Evolutionary conservation across 2,888 invertebrate species (phyloP), one percentile per base, ranked within the genome.

Genomic region (Galerucella calmariensis): DNA sequence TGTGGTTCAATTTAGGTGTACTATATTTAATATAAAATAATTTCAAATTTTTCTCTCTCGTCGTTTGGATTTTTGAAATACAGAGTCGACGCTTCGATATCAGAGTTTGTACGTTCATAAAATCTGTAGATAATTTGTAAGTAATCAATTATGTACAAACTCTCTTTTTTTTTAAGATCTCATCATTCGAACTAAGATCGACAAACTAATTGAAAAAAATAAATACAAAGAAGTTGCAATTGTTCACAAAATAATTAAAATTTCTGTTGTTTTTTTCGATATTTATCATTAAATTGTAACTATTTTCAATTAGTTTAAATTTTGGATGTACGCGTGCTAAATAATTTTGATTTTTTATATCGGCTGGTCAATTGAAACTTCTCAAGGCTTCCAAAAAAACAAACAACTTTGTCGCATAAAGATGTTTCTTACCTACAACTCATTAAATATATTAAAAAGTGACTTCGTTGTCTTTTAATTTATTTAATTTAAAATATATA

Each of bases 1-100:
- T 86, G 85, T 66, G 86, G 85, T 86, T 86, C 86, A 82, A 84
- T 83, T 86, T n/a, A 86, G 86, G 84, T 86, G 85, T 86, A 86
- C 81, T 85, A 83, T 85, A 84, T 83, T 81, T 80, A 81, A 81
- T 77, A 79, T 79, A 78, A 78, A 77, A 79, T 76, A 78, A 75
- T 78, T 74, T 72, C 67, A 75, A 72, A 70, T 56, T 75, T 78
- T 71, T 48, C 35, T 35, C 35, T 35, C 35, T 35, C 35, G 35
- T 5, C 35, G 35, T 35, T 46, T 12, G n/a, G 24, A 27, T 69
- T 59, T 69, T 41, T 59, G n/a, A 16, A 63, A 44, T 44, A 12
- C 27, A 14, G 14, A 62, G 12, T 12, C 35, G 20, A 62, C 11
- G 27, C 41, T 35, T 27, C 62, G n/a, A n/a, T 44, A 65, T 14